Base-by-base conservation (phyloP, 2,797 vertebrate species). In the Meriones psammophilus region DNA sequence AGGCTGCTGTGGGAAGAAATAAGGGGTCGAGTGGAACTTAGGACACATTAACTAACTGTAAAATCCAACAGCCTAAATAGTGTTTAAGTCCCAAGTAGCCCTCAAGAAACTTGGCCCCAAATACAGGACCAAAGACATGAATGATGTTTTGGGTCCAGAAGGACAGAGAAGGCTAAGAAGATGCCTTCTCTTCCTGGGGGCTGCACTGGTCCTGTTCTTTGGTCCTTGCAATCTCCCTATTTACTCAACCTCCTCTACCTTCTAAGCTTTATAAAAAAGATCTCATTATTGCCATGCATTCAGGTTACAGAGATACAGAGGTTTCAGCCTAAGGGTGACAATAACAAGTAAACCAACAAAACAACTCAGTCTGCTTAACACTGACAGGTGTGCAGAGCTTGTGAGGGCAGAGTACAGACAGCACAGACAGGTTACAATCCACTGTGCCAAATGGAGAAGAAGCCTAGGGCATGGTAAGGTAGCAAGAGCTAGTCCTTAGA, bases 11-110 rank as follows among this genome's bases (percentile, higher is more conserved):
- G 58, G 39, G 20, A 88, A 87, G 77, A 88, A 88, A 94, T 79
- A 56, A 96, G 74, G 56, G 74, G 56, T 2, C 39, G 69, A 95
- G 0, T 94, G 66, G 95, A 96, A 96, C 89, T 73, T 88, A 50
- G 95, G 93, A 96, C 36, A 76, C 58, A 91, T 89, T 96, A 95
- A 91, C 20, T 15, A 92, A 60, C 42, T 83, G 50, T 85, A 73
- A 89, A 89, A n/a, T 83, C 60, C 39, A 58, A 71, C 46, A 92
- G 20, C 56, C 89, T 91, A 83, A 81, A 76, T 33, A 56, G 66
- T 69, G 39, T 74, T 91, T 54, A 56, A 74, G 73, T 86, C 54
- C 46, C 64, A 30, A 92, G 54, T 85, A 76, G 60, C 39, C 56
- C 84, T 73, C 22, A 54, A 22, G 93, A 56, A 60, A 30, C 22